Conservation (phyloP, 1,140 invertebrate species). For the Brachionus plicatilis region DNA sequence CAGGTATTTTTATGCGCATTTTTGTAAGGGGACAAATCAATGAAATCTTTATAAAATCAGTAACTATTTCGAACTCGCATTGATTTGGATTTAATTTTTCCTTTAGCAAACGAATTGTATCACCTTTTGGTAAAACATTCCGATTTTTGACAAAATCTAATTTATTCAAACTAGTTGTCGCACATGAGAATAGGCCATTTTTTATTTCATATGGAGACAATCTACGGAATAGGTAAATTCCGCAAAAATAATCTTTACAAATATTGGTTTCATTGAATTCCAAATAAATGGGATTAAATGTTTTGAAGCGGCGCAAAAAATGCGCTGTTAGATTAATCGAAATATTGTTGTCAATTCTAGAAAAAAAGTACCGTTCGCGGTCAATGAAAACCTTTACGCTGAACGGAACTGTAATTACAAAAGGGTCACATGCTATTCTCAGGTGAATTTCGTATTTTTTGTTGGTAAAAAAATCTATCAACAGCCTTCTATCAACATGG, state of each 20-base stretch:
- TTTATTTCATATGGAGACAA: neutral
- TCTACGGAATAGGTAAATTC: neutral
- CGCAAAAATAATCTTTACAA: neutral
- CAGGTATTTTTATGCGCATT: constrained; percentile 83
- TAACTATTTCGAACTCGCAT: constrained; percentile 40
- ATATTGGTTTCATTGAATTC: neutral
- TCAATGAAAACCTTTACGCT: neutral
- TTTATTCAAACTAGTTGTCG: neutral
- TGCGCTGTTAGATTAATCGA: neutral
- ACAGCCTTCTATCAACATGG: neutral
- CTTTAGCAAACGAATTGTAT: constrained; percentile 2
- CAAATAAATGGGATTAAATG: constrained; percentile 4
- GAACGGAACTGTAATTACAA: neutral
- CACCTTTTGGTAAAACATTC: neutral
- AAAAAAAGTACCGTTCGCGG: neutral
- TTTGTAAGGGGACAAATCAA: constrained; percentile 76
- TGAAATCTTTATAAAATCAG: constrained; percentile 60
- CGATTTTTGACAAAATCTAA: neutral
- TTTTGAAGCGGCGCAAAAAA: neutral
- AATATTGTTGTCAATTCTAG: neutral
- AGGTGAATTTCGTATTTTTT: constrained; percentile 28
- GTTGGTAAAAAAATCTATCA: neutral
- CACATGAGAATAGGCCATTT: neutral
- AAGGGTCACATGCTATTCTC: neutral
- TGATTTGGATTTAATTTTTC: constrained; percentile 31